phyloP scores from a whole-genome alignment of 2,797 vertebrate genomes.

The Acanthopagrus latus region DNA sequence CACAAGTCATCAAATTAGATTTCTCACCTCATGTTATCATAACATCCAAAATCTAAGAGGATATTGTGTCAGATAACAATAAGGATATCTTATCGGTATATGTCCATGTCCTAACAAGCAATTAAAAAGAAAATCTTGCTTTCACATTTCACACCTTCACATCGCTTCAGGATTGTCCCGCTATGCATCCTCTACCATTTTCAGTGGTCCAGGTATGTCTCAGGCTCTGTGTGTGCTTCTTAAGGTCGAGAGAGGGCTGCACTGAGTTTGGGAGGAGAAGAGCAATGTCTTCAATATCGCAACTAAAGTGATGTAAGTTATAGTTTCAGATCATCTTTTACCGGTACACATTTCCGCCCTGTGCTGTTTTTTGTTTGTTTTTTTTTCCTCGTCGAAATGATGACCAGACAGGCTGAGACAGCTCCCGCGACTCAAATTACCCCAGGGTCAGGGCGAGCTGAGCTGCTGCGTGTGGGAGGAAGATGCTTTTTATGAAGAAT shows the following conservation, averaged over 20 bases:
- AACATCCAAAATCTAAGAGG: too few relatives aligned
- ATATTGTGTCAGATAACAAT: too few relatives aligned
- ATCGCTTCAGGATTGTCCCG: neutral
- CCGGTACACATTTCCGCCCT: conserved; percentile 31
- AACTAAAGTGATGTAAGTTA: conserved; percentile 15
- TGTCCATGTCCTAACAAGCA: neutral
- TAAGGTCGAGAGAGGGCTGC: conserved; percentile 22
- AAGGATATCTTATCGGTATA: too few relatives aligned
- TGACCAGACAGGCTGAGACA: conserved; percentile 55
- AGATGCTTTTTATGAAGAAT: conserved; percentile 54
- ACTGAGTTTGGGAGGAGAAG: conserved; percentile 11
- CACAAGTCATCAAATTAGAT: too few relatives aligned
- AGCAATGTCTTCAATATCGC: conserved; percentile 1
- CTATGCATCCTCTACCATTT: neutral
- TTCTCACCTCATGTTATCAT: too few relatives aligned
- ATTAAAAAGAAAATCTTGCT: too few relatives aligned
- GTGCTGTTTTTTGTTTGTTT: neutral
- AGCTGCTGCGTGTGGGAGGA: conserved; percentile 38
- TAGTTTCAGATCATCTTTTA: conserved; percentile 39
- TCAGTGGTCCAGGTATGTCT: neutral
- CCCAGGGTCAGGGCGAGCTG: conserved; percentile 54
- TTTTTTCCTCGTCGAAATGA: conserved; percentile 38
- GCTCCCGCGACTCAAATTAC: conserved; percentile 62
- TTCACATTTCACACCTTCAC: neutral
- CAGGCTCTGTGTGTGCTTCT: conserved; percentile 8